Evolutionary conservation across 92 coral and sea anemone species (phyloP).

Genomic region (Scolanthus callimorphus): DNA sequence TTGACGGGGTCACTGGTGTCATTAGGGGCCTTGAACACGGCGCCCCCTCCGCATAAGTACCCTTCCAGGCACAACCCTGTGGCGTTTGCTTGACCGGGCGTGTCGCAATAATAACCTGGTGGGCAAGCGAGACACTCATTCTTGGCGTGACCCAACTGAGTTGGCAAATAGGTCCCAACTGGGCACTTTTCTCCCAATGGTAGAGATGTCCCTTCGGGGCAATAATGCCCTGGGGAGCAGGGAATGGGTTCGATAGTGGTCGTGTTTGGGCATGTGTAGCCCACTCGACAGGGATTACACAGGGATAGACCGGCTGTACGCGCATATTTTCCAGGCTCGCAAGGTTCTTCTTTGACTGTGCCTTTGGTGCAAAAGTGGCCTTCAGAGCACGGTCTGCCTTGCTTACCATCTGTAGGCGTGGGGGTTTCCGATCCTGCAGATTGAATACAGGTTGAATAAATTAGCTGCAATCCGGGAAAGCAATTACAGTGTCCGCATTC

Average conservation of each 20-base stretch:
- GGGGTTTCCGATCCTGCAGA: slow-evolving; percentile 83
- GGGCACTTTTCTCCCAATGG: slow-evolving; percentile 77
- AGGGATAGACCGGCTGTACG: slow-evolving; percentile 45
- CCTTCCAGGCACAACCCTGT: slow-evolving; percentile 78
- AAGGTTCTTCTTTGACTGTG: slow-evolving; percentile 62
- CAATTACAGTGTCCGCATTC: too few species aligned
- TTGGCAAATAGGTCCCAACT: slow-evolving; percentile 73
- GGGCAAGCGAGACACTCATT: slow-evolving; percentile 82
- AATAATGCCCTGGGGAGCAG: slow-evolving; percentile 88
- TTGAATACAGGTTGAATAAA: too few species aligned
- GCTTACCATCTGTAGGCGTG: slow-evolving; percentile 73
- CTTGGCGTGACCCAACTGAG: slow-evolving; percentile 28
- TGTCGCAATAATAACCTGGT: slow-evolving; percentile 72
- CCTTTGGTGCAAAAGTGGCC: slow-evolving; percentile 88
- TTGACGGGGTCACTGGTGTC: slow-evolving; percentile 43
- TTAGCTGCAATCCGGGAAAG: too few species aligned
- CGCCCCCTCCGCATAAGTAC: slow-evolving; percentile 76
- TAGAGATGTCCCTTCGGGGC: slow-evolving; percentile 48
- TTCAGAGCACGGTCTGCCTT: slow-evolving; percentile 78
- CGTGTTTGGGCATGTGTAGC: slow-evolving; percentile 86
- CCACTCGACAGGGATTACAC: slow-evolving; percentile 69
- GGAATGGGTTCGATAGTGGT: slow-evolving; percentile 54
- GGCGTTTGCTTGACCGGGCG: slow-evolving; percentile 51
- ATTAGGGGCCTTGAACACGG: slow-evolving; percentile 49
- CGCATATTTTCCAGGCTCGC: slow-evolving; percentile 64